Base-by-base conservation (phyloP, 2,888 invertebrate genomes). In the Drosophila anomalipes region DNA sequence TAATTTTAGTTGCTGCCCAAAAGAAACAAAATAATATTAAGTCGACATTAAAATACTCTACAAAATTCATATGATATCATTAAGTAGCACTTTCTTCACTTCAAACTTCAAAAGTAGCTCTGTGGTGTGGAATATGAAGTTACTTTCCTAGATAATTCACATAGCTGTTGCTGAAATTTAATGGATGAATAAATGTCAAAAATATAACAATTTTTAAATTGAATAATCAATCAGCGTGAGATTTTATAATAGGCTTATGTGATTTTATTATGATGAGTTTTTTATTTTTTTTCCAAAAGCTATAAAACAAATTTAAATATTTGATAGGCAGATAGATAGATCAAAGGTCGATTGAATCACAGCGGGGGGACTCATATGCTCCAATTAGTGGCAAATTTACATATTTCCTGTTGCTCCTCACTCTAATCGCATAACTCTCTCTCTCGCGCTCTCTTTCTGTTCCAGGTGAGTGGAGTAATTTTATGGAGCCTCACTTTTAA, bases 1-100 rank as follows among this genome's bases (percentile, higher is more conserved):
- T 70, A 75, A 68, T 80, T 80, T 83, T 49, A 59, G 70, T 78
- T 51, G n/a, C n/a, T 19, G 12, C 3, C 22, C 19, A 12, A 41
- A 33, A 30, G 16, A 30, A 16, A 37, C n/a, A 52, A 16, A 10
- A 30, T n/a, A n/a, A 22, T 9, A 32, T 12, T 32, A 4, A 33
- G 47, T 28, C 47, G n/a, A 28, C n/a, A 28, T n/a, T 14, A 22
- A 26, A 9, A 54, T 49, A 16, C 35, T 19, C 37, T 19, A n/a
- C 12, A 44, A 22, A 14, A 47, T 47, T 16, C 16, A 16, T 47
- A 47, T 26, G 16, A 16, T 7, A 26, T 47, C 26, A 1, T 47
- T 4, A 26, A 16, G 2, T 9, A 3, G 35, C 9, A 7, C 22
- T 35, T 26, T 35, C 9, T 28, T 19, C 28, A n/a, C 56, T n/a